phyloP scores from a whole-genome alignment of 2,113 vertebrate genomes.

The Archocentrus centrarchus region DNA sequence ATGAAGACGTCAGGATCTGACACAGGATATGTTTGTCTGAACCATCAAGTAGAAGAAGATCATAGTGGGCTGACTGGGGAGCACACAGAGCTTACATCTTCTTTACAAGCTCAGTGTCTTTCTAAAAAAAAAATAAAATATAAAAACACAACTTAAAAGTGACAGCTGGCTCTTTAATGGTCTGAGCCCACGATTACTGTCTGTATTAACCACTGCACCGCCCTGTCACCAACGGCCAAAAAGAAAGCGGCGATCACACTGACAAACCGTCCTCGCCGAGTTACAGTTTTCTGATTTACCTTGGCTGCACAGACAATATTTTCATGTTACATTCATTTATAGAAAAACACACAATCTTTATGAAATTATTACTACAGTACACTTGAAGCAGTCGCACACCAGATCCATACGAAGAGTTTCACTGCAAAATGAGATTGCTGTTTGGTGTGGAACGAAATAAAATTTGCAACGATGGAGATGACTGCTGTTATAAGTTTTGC shows the following conservation, averaged over 20 bases:
- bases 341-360: constrained; percentile 13
- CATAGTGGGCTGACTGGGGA: not conserved
- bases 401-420: not conserved
- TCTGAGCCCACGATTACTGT: not conserved
- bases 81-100: not conserved
- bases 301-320: constrained; percentile 5
- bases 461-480: not conserved
- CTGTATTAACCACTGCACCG: not conserved
- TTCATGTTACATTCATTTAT: constrained; percentile 54
- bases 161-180: not conserved
- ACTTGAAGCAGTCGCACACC: constrained; percentile 9
- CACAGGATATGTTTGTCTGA: not conserved
- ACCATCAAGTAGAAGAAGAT: constrained; percentile 8
- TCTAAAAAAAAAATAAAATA: not conserved
- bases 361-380: constrained; percentile 29
- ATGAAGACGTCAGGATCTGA: not conserved
- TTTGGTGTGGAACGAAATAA: not conserved
- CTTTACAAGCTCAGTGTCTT: not conserved
- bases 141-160: not conserved
- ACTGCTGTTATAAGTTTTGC: not conserved
- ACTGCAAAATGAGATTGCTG: not conserved
- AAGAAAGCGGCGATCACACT: not conserved
- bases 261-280: not conserved
- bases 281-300: constrained; percentile 1
- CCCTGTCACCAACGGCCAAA: not conserved